Conservation (phyloP, 2,797 vertebrate species). For the Anguilla pacifica region DNA sequence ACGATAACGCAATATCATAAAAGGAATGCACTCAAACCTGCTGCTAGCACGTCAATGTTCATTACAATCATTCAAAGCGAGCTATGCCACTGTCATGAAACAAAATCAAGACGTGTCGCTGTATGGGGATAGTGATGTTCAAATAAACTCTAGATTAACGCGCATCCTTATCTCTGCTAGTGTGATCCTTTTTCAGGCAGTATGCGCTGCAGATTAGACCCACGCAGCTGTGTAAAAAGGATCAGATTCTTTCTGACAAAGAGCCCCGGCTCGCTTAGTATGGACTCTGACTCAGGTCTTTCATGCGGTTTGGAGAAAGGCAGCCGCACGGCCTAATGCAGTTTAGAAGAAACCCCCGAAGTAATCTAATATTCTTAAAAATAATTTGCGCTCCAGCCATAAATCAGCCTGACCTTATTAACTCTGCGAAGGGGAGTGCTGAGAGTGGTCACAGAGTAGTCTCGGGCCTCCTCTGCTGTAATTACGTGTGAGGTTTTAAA, state of each 20-base stretch:
- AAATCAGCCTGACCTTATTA: constrained; percentile 61
- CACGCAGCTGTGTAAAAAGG: background rate
- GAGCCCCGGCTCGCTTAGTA: background rate
- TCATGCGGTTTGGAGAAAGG: constrained; percentile 46
- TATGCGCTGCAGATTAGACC: background rate
- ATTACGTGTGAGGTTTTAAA: background rate
- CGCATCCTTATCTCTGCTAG: background rate
- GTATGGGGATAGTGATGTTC: background rate
- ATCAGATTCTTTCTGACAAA: background rate
- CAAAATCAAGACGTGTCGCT: background rate
- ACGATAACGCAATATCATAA: background rate
- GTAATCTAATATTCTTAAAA: constrained; percentile 73
- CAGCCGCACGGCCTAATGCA: constrained; percentile 73
- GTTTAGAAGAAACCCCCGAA: constrained; percentile 69
- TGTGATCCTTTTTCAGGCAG: background rate
- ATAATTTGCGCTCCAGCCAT: constrained; percentile 63
- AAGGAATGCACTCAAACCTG: background rate
- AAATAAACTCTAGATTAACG: background rate
- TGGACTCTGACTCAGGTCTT: constrained; percentile 65
- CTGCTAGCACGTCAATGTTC: background rate
- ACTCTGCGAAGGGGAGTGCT: background rate
- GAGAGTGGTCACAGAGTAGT: background rate
- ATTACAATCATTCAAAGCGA: background rate
- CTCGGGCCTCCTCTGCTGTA: background rate
- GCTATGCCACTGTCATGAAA: background rate